Evolutionary conservation across 1,140 invertebrate species (phyloP).

Genomic region (honey bee (Apis mellifera)): Amel_HAv3.1 CM009935.2:6273501-6274000

Average conservation of each 20-base stretch:
- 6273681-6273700: conserved; percentile 1
- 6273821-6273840: too few species aligned
- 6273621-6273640: conserved; percentile 15
- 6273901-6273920: too few species aligned
- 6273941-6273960: too few species aligned
- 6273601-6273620: not conserved
- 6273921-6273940: too few species aligned
- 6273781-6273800: too few species aligned
- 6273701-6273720: not conserved
- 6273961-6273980: too few species aligned
- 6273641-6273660: conserved; percentile 14
- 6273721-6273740: too few species aligned
- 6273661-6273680: too few species aligned
- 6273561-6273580: not conserved
- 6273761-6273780: not conserved
- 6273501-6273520: conserved; percentile 11
- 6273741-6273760: not conserved
- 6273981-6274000: too few species aligned
- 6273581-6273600: not conserved
- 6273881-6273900: too few species aligned
- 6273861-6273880: too few species aligned
- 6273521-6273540: conserved; percentile 35
- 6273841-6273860: too few species aligned
- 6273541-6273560: not conserved
- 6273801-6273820: not conserved